phyloP scores from a whole-genome alignment of 2,888 invertebrate species.

The Perithous albicinctus region DNA sequence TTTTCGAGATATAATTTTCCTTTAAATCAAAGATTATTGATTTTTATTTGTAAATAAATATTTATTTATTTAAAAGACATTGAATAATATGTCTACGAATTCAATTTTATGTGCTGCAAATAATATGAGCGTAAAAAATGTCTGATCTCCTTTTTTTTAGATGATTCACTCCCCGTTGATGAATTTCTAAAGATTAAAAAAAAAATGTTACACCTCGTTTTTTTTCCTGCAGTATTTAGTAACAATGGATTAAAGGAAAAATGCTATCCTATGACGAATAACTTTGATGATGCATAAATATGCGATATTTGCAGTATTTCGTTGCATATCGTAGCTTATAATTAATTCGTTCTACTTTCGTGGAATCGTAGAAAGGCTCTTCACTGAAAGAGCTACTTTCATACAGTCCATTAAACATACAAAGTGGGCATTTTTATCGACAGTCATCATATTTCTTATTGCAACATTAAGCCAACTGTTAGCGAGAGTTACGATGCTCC shows the following conservation, averaged over 20 bases:
- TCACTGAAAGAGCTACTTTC: neutral
- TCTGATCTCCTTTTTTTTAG: too few species aligned
- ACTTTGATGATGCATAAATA: neutral
- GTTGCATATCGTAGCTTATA: neutral
- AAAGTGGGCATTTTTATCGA: neutral
- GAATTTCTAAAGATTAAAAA: too few species aligned
- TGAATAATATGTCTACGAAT: too few species aligned
- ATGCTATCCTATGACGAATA: neutral
- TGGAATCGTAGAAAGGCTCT: neutral
- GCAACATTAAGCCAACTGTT: neutral
- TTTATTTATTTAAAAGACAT: too few species aligned
- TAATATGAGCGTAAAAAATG: too few species aligned
- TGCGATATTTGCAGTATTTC: too few species aligned
- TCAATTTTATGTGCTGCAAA: too few species aligned
- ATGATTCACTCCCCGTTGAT: too few species aligned
- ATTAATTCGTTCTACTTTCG: neutral
- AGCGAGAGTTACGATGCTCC: neutral
- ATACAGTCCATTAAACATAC: neutral
- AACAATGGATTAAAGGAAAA: neutral
- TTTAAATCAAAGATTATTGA: too few species aligned
- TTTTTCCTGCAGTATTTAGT: neutral
- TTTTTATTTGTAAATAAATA: too few species aligned
- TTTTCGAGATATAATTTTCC: too few species aligned
- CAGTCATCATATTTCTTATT: neutral
- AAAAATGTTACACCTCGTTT: too few species aligned